Base-by-base conservation (phyloP, 2,113 vertebrate genomes). In the Falco punctatus region DNA sequence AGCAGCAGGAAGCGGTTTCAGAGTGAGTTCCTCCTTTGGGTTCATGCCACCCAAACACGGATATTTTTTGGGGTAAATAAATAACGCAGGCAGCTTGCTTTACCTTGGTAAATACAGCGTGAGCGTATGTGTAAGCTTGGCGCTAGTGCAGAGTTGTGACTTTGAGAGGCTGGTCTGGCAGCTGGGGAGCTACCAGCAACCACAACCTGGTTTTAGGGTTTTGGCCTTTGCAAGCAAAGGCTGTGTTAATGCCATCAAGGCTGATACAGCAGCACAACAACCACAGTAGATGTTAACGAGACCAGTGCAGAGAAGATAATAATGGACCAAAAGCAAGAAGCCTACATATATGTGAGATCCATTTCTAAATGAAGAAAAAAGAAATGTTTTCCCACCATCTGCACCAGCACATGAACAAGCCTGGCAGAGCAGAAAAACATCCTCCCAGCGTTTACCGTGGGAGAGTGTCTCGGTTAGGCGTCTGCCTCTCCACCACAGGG, bases 71-170 rank as follows among this genome's bases (percentile, higher is more conserved):
- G 64, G 4, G 48, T 84, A 92, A 94, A 84, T 61, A 54, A 40
- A 77, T 67, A 62, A 48, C 18, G 57, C 2, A 2, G n/a, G 71
- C 44, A 79, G 71, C 71, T 83, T 64, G 11, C 55, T 65, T 54
- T 70, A 75, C 70, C 91, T 88, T 32, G 22, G 75, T 83, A 92
- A 91, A 92, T 7, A 78, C 17, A 73, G 64, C 0, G 0, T 21
- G 46, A 84, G 40, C 1, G 0, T 42, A 19, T 46, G 75, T 4
- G 30, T 48, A 42, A 94, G 32, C 35, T 32, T 24, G 72, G 70
- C 0, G 4, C 42, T 70, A 66, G 24, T 0, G 0, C 4, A 1
- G 86, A 10, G 44, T 3, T 3, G 11, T 57, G 93, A 33, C 89
- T 72, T 55, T 38, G 79, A 86, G 75, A 73, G 49, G 40, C 91